phyloP scores from a whole-genome alignment of 2,113 vertebrate genomes.

The Lagopus leucura region DNA sequence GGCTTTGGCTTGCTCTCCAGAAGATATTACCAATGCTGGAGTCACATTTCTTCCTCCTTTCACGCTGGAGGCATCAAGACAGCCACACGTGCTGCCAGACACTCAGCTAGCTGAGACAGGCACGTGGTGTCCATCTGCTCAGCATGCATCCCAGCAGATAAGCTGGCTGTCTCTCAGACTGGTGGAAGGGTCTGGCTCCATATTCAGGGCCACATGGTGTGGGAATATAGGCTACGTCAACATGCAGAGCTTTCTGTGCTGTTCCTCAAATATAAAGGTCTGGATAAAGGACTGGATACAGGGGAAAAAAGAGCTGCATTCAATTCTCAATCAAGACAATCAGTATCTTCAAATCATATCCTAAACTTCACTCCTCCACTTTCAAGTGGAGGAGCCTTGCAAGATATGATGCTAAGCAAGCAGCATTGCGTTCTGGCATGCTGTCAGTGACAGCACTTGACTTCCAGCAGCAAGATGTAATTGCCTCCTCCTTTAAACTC shows the following conservation, averaged over 20 bases:
- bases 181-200: background rate
- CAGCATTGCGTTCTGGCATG: background rate
- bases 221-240: background rate
- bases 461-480: background rate
- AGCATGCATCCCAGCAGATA: background rate
- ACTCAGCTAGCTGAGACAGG: background rate
- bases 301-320: background rate
- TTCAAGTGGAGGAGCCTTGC: background rate
- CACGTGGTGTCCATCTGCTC: conserved; percentile 3
- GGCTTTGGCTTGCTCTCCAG: background rate
- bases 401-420: rapidly evolving
- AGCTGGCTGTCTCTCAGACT: background rate
- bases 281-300: background rate
- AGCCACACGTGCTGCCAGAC: conserved; percentile 39
- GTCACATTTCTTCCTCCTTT: background rate
- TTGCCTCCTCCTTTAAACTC: background rate
- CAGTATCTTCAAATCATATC: background rate
- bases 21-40: background rate
- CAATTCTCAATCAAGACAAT: background rate
- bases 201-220: background rate
- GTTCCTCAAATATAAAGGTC: background rate
- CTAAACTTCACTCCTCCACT: background rate
- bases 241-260: background rate
- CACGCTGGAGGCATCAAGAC: background rate
- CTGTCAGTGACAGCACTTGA: background rate